Evolutionary conservation across 2,797 vertebrate genomes (phyloP).

Genomic region (Gymnodraco acuticeps): DNA sequence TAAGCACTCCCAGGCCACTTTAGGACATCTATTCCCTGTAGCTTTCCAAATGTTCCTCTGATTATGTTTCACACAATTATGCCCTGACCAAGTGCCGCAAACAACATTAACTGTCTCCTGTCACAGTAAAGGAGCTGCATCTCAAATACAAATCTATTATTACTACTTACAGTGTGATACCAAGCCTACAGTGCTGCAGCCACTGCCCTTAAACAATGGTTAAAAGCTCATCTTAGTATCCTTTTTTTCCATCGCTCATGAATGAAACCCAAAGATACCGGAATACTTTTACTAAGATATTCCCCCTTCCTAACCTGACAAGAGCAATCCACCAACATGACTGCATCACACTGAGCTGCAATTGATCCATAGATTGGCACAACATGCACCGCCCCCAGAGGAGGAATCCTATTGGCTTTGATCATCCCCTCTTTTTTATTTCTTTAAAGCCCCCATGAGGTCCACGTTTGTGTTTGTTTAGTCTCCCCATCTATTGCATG

Average conservation of each 20-base stretch:
- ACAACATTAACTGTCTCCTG: slow-evolving; percentile 4
- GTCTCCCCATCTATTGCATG: neutral
- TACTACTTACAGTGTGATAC: slow-evolving; percentile 19
- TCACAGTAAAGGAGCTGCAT: neutral
- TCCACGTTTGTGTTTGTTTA: neutral
- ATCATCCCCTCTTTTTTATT: neutral
- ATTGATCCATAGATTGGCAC: neutral
- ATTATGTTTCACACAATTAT: slow-evolving; percentile 20
- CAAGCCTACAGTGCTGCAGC: slow-evolving; percentile 25
- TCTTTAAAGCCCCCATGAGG: neutral
- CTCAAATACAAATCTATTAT: slow-evolving; percentile 34
- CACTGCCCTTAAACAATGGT: neutral
- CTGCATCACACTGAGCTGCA: slow-evolving; percentile 25
- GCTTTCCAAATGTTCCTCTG: slow-evolving; percentile 30
- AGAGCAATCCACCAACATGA: slow-evolving; percentile 26
- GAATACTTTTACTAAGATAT: slow-evolving; percentile 16
- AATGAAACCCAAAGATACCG: slow-evolving; percentile 33
- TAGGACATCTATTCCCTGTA: slow-evolving; percentile 13
- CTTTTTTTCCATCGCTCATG: slow-evolving; percentile 25
- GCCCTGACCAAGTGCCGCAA: neutral
- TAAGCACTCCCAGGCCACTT: slow-evolving; percentile 5
- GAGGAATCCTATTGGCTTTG: neutral
- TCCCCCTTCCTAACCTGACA: slow-evolving; percentile 10
- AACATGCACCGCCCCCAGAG: neutral
- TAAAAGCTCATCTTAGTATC: slow-evolving; percentile 11